Evolutionary conservation across 2,797 vertebrate genomes (phyloP), one percentile per base, ranked within the genome.

Genomic region (Aythya fuligula): DNA sequence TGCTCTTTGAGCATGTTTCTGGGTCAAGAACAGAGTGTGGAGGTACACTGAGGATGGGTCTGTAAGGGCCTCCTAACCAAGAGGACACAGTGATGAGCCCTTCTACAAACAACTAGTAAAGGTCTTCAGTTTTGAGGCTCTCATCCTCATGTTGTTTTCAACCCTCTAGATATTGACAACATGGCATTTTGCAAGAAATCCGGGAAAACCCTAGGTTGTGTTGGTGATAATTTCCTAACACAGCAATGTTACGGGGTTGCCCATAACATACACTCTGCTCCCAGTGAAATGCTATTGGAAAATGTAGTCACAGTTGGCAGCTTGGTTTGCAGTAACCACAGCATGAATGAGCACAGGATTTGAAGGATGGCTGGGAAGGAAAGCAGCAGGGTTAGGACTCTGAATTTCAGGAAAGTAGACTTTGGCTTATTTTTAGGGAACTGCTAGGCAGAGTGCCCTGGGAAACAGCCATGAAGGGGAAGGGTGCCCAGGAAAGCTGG

Each of bases 401-500:
- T 54, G 53, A n/a, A 70, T 85, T 79, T 90, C 71, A 76, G 64
- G 58, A 89, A 12, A 86, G 22, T 16, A 72, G 66, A 79, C 22
- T 93, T 72, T 0, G 5, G 10, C 12, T 90, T 94, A 82, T 92
- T 97, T 95, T 95, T 95, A 92, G 92, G 77, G n/a, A 82, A 87
- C 27, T 79, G 41, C 61, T 79, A 71, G 81, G 90, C 77, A 85
- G 38, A 79, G 36, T 87, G 74, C 84, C 86, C 39, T 95, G 94
- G 92, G 84, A 95, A 95, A 65, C 36, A 85, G 90, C 80, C 90
- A 89, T 49, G 71, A 87, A 91, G 32, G 60, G 86, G 64, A 92
- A 95, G 93, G 66, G 60, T 92, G 90, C 71, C 85, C 74, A 89
- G 93, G 88, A 94, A 92, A 89, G 22, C 92, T 90, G 88, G 67